Evolutionary conservation across 2,113 vertebrate species (phyloP), one percentile per base, ranked within the genome.

Genomic region (Grallaria varia): DNA sequence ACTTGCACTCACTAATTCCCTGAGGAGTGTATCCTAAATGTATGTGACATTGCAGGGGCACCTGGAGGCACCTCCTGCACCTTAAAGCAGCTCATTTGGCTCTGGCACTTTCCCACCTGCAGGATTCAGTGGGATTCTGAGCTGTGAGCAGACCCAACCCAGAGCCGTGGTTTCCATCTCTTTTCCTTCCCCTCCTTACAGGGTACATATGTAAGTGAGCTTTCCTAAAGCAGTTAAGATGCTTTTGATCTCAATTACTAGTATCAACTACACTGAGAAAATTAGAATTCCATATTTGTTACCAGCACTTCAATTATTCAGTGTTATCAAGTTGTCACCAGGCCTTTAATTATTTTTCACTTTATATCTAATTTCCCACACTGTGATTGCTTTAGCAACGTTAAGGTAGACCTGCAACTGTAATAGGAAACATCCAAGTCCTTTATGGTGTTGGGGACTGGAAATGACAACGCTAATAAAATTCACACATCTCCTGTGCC

Each of bases 311-410:
- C 83, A 87, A 93, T 96, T 97, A 93, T 71, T 75, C 69, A 33
- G 56, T 21, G 62, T 89, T 87, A 90, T 87, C 86, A 92, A 96
- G 78, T 67, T 95, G 94, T 95, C 90, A 94, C 71, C 42, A 62
- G 93, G 50, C 77, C 66, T 85, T 94, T 96, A 96, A 96, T 97
- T 97, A 96, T 95, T 89, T 95, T 96, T 87, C 82, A 55, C 66
- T 92, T 96, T 73, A 93, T 91, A 90, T 45, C 71, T 89, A 62
- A 95, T 95, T 96, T 96, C 85, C 89, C 49, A 45, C 78, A 64
- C 78, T 59, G 4, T 62, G 67, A 92, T 92, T 89, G 94, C 86
- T 84, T 92, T 84, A 79, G 68, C 27, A 86, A 73, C 55, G 74
- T 74, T 94, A 86, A 93, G 95, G 82, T 86, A 87, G 85, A 87